These are phyloP conservation scores for Ligdia adustata DNA, from an alignment of 2,888 invertebrate species.

Conservation along the genomic window DNA sequence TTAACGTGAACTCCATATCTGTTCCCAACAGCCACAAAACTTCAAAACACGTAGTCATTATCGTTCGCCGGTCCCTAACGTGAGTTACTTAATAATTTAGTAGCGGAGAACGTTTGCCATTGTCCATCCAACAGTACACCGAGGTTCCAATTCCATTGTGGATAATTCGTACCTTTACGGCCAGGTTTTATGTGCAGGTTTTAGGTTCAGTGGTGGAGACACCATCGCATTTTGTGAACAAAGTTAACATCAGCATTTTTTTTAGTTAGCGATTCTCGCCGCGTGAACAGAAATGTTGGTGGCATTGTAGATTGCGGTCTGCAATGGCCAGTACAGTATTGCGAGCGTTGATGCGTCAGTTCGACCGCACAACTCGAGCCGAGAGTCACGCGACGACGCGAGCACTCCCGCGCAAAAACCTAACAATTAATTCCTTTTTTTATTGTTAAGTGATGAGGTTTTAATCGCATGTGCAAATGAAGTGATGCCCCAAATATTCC, in stretches of 20 bases:
- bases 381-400: conserved; percentile 49
- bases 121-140: conserved; percentile 40
- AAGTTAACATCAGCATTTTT: neutral
- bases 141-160: conserved; percentile 41
- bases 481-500: conserved; percentile 49
- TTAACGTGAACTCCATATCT: too few species aligned
- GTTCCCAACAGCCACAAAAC: too few species aligned
- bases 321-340: conserved; percentile 46
- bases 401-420: conserved; percentile 40
- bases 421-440: conserved; percentile 37
- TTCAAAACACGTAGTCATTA: too few species aligned
- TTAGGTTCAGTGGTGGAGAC: neutral
- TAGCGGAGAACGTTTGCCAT: conserved; percentile 61
- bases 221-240: neutral
- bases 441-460: conserved; percentile 40
- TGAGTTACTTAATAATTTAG: conserved; percentile 68
- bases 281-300: neutral
- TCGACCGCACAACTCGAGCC: conserved; percentile 62
- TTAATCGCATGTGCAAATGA: conserved; percentile 37
- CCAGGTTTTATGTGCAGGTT: neutral
- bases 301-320: conserved; percentile 35
- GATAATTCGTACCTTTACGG: conserved; percentile 63
- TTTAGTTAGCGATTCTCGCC: neutral
- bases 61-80: conserved; percentile 31
- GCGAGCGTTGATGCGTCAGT: conserved; percentile 67